phyloP scores from a whole-genome alignment of 2,797 vertebrate species.

The Chromobotia macracanthus region DNA sequence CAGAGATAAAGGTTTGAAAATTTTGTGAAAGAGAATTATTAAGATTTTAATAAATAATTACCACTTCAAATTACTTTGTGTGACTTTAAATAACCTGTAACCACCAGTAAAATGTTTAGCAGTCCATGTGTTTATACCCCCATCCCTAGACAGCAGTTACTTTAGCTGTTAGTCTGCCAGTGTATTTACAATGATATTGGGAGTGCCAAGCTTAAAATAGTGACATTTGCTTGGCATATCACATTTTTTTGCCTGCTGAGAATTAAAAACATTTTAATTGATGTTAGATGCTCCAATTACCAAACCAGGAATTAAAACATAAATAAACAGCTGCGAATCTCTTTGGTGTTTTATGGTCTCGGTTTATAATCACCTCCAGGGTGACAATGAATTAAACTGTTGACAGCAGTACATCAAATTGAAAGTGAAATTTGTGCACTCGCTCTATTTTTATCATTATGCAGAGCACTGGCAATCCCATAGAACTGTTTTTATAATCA shows the following conservation, averaged over 20 bases:
- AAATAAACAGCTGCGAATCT: slow-evolving; percentile 26
- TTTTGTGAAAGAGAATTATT: too few relatives aligned
- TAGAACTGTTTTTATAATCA: slow-evolving; percentile 1
- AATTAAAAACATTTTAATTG: slow-evolving; percentile 7
- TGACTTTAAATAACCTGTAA: too few relatives aligned
- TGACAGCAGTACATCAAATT: slow-evolving; percentile 16
- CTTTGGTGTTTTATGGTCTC: slow-evolving; percentile 24
- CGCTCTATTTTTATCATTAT: slow-evolving; percentile 13
- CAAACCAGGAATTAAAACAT: slow-evolving; percentile 27
- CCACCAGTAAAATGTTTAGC: too few relatives aligned
- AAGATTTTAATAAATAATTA: too few relatives aligned
- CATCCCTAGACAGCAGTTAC: neutral
- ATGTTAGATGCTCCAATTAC: slow-evolving; percentile 17
- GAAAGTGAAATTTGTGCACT: neutral
- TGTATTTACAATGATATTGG: neutral
- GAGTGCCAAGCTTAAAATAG: neutral
- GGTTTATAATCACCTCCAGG: slow-evolving; percentile 11
- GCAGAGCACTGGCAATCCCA: slow-evolving; percentile 5
- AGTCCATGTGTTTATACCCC: neutral
- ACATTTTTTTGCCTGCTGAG: neutral
- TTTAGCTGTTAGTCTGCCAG: neutral
- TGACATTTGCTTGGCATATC: slow-evolving; percentile 19
- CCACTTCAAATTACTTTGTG: too few relatives aligned
- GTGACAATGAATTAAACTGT: slow-evolving; percentile 28
- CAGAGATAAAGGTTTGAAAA: neutral